These are phyloP conservation scores for Podilymbus podiceps DNA, from an alignment of 2,113 vertebrate genomes.

Conservation along the genomic window DNA sequence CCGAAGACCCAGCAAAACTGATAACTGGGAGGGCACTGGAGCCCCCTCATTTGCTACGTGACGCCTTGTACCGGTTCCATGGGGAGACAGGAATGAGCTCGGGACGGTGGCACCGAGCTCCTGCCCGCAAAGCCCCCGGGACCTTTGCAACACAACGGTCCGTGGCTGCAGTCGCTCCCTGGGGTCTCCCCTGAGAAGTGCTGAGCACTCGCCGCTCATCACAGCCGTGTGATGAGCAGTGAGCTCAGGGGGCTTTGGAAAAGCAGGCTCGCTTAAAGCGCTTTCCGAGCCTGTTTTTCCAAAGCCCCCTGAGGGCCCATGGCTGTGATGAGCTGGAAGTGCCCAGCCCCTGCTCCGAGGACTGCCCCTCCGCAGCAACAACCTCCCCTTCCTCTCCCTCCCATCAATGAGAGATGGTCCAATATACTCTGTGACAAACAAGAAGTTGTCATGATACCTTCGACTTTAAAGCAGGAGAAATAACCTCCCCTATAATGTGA, in stretches of 20 bases:
- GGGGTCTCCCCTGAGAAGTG: not conserved
- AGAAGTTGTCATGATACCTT: constrained; percentile 5
- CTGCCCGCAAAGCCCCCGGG: not conserved
- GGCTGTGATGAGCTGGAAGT: rapidly evolving
- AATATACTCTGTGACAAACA: constrained; percentile 22
- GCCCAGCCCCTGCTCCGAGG: not conserved
- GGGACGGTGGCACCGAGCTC: not conserved
- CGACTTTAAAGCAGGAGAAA: constrained; percentile 57
- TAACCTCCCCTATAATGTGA: not conserved
- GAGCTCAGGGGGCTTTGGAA: not conserved
- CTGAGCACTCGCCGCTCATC: not conserved
- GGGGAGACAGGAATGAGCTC: rapidly evolving
- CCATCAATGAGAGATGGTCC: not conserved
- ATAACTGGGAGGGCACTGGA: not conserved
- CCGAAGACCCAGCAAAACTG: rapidly evolving
- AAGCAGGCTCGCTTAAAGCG: not conserved
- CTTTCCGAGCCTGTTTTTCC: not conserved
- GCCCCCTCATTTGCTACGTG: not conserved
- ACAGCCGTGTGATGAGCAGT: not conserved
- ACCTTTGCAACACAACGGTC: not conserved
- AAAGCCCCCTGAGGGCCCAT: not conserved
- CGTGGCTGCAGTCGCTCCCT: not conserved
- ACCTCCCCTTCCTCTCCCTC: not conserved
- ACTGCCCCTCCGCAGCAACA: rapidly evolving
- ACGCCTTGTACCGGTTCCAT: rapidly evolving